Percentiles rank a stretch among this genome's conserved stretches.
These are phyloP conservation scores for Glossophaga mutica DNA, from an alignment of 2,797 vertebrate genomes.

Conservation along the genomic window DNA sequence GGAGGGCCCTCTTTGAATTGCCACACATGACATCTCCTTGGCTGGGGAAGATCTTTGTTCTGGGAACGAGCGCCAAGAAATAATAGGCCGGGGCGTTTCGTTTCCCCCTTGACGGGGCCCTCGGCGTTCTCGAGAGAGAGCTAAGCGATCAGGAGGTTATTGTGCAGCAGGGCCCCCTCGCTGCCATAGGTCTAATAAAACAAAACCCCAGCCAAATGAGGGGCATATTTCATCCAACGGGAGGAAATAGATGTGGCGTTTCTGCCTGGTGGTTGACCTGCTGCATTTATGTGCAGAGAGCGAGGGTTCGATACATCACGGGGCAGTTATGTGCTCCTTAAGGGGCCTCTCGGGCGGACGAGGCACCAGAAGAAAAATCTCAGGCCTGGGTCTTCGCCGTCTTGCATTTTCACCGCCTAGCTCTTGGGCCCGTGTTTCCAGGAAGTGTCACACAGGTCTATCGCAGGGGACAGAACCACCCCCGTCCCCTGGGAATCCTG, in stretches of 20 bases:
- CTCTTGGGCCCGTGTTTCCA: neutral
- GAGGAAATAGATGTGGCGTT: slow-evolving; percentile 80
- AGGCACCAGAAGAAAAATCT: slow-evolving; percentile 9
- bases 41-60: slow-evolving; percentile 65
- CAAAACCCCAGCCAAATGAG: slow-evolving; percentile 81
- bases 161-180: slow-evolving; percentile 62
- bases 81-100: slow-evolving; percentile 52
- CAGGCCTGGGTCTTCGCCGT: neutral
- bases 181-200: slow-evolving; percentile 82
- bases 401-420: neutral
- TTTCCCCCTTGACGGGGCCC: slow-evolving; percentile 57
- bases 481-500: neutral
- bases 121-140: slow-evolving; percentile 53
- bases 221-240: slow-evolving; percentile 81
- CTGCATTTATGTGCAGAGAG: slow-evolving; percentile 78
- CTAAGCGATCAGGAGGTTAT: slow-evolving; percentile 71
- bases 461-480: fast-evolving
- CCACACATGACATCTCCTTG: fast-evolving
- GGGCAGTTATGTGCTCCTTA: slow-evolving; percentile 59
- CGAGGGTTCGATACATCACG: slow-evolving; percentile 79
- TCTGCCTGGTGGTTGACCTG: slow-evolving; percentile 81
- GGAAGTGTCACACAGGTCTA: fast-evolving
- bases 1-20: neutral
- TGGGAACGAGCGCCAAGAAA: slow-evolving; percentile 60
- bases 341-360: slow-evolving; percentile 9